These are phyloP conservation scores for Zosterops hypoxanthus DNA, from an alignment of 2,113 vertebrate genomes.

Conservation along the genomic window DNA sequence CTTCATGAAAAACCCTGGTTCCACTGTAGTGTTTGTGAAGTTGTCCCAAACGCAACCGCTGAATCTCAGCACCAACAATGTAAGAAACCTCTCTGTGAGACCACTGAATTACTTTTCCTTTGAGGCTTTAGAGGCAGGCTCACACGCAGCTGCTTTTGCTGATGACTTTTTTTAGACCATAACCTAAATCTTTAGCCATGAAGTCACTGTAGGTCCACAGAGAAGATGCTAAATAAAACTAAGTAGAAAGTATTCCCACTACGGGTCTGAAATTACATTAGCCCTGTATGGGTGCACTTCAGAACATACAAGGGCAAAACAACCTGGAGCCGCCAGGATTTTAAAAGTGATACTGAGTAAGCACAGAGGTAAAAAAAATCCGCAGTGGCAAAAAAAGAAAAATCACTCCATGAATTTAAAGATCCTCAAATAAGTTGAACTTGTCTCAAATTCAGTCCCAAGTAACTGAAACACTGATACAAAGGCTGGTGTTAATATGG, in stretches of 20 bases:
- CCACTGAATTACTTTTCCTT: not conserved
- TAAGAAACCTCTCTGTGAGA: not conserved
- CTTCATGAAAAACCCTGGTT: not conserved
- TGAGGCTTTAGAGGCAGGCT: not conserved
- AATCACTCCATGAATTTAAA: not conserved
- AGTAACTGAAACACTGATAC: not conserved
- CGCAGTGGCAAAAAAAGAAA: not conserved
- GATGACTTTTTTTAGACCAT: not conserved
- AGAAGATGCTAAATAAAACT: not conserved
- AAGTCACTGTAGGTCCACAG: not conserved
- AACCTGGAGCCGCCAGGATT: not conserved
- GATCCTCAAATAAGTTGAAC: not conserved
- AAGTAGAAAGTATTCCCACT: not conserved
- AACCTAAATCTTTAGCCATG: not conserved
- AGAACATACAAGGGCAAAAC: not conserved
- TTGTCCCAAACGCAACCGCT: not conserved
- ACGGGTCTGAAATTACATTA: not conserved
- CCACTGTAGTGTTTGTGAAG: constrained; percentile 35
- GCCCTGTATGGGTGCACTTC: not conserved
- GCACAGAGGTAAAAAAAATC: not conserved
- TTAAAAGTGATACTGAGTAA: not conserved
- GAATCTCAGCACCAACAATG: not conserved
- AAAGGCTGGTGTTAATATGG: not conserved
- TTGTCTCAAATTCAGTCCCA: not conserved
- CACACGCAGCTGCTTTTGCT: not conserved